These are phyloP conservation scores for Bombycilla garrulus DNA, from an alignment of 2,113 vertebrate genomes.

Conservation along the genomic window DNA sequence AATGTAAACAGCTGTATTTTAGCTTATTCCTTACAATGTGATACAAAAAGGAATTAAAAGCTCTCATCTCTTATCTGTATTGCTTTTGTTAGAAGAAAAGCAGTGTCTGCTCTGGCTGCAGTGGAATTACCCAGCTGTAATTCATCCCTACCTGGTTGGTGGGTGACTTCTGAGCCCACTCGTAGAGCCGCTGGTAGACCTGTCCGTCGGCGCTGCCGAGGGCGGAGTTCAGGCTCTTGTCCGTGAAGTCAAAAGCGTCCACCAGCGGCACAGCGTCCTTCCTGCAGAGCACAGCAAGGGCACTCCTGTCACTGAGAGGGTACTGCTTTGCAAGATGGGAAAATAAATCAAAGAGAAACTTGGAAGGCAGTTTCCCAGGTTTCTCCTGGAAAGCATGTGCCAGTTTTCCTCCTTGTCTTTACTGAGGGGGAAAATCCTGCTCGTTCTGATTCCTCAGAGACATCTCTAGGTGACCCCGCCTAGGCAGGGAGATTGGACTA, in stretches of 20 bases:
- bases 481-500: neutral
- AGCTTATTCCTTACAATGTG: neutral
- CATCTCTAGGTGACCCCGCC: neutral
- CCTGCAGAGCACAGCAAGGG: conserved; percentile 43
- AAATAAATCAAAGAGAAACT: neutral
- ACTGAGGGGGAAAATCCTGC: neutral
- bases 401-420: neutral
- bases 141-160: conserved; percentile 71
- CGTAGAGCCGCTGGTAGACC: conserved; percentile 74
- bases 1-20: neutral
- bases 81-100: neutral
- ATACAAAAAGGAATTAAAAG: neutral
- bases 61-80: neutral
- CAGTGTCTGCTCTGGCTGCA: neutral
- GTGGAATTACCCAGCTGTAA: neutral
- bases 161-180: conserved; percentile 76
- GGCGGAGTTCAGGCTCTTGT: conserved; percentile 71
- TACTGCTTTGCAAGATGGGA: neutral
- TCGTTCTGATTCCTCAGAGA: neutral
- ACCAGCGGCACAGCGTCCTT: conserved; percentile 77
- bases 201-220: conserved; percentile 76
- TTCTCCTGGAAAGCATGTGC: neutral
- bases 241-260: conserved; percentile 79
- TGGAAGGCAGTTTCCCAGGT: neutral
- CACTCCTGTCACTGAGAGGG: neutral